These are phyloP conservation scores for Cheirogaleus major DNA, from an alignment of 2,797 vertebrate species.

Conservation along the genomic window DNA sequence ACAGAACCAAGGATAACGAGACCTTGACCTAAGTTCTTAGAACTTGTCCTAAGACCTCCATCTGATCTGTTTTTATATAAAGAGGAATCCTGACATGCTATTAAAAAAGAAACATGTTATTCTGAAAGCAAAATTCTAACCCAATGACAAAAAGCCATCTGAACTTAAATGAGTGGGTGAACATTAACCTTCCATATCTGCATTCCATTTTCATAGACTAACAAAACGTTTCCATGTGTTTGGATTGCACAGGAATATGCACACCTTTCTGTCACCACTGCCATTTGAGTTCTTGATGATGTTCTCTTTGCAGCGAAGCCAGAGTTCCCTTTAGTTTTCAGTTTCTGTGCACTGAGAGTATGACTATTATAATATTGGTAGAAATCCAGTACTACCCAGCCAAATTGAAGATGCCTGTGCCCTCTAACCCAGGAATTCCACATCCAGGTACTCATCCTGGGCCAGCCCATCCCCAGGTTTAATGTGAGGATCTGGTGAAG, in stretches of 20 bases:
- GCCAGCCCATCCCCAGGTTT: accelerated
- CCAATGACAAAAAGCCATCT: not conserved
- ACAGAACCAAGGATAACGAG: not conserved
- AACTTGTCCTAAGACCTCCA: not conserved
- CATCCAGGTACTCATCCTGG: not conserved
- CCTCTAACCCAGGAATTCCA: not conserved
- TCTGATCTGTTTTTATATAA: not conserved
- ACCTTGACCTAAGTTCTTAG: not conserved
- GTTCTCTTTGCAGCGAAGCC: not conserved
- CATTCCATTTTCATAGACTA: not conserved
- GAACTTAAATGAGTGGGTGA: not conserved
- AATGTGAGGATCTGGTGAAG: not conserved
- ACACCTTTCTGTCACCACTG: not conserved
- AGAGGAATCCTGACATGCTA: not conserved
- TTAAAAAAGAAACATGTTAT: not conserved
- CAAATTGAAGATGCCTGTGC: accelerated
- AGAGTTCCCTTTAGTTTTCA: not conserved
- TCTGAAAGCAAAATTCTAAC: not conserved
- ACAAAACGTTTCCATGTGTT: not conserved
- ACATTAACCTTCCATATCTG: accelerated
- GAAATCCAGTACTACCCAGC: not conserved
- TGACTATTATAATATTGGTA: too few relatives aligned
- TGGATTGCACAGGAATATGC: not conserved
- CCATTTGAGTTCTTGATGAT: not conserved
- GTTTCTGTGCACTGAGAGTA: too few relatives aligned